These are phyloP conservation scores for Hemicentrotus pulcherrimus DNA, from an alignment of 35 echinoderm and acorn worm species.

Conservation along the genomic window DNA sequence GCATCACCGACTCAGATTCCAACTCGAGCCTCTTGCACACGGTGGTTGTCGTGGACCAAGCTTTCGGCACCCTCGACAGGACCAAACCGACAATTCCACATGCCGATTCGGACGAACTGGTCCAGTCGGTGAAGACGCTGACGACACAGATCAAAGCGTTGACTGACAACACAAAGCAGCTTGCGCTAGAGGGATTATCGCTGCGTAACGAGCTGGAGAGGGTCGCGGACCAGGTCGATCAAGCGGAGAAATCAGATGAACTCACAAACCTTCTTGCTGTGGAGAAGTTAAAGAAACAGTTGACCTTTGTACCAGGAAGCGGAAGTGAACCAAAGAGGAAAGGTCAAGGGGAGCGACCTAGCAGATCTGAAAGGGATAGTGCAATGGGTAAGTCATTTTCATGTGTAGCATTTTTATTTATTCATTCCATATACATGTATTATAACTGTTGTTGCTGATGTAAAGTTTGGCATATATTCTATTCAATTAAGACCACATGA, in stretches of 20 bases:
- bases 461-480: too few species aligned
- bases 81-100: slow-evolving; percentile 14
- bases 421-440: too few species aligned
- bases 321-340: slow-evolving; percentile 31
- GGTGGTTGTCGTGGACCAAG: background rate
- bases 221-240: slow-evolving; percentile 60
- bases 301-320: background rate
- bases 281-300: slow-evolving; percentile 24
- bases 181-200: slow-evolving; percentile 49
- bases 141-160: slow-evolving; percentile 58
- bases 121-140: slow-evolving; percentile 60
- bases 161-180: slow-evolving; percentile 52
- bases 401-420: background rate
- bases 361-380: background rate
- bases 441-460: too few species aligned
- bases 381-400: background rate
- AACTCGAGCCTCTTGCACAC: background rate
- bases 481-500: too few species aligned
- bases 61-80: background rate
- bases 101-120: slow-evolving; percentile 9
- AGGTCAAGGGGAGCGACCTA: background rate
- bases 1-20: background rate
- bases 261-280: slow-evolving; percentile 19
- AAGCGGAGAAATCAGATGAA: slow-evolving; percentile 43
- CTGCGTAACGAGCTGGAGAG: slow-evolving; percentile 57